Evolutionary conservation across 2,797 vertebrate genomes (phyloP).

Genomic region (Rhodeus uyekii): DNA sequence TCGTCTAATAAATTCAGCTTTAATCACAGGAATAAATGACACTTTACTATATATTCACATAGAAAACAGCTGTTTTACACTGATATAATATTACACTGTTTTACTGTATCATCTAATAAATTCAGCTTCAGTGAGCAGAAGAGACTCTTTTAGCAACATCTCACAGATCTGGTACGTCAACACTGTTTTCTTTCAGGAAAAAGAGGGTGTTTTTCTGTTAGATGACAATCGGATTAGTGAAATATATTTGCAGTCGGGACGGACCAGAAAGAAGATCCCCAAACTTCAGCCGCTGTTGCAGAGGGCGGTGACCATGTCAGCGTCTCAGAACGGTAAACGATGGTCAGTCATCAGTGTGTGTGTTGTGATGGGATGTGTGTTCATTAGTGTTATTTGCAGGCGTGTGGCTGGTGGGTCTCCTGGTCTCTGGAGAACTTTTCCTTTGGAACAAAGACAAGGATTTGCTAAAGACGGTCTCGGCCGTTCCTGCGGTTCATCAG

Average conservation of each 20-base stretch:
- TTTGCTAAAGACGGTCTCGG: constrained; percentile 78
- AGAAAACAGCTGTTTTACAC: rapidly evolving
- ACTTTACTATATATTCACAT: neutral
- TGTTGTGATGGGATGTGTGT: neutral
- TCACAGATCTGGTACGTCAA: neutral
- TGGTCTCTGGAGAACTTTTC: constrained; percentile 89
- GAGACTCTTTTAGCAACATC: neutral
- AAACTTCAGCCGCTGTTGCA: constrained; percentile 84
- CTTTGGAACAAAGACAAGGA: constrained; percentile 94
- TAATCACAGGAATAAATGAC: neutral
- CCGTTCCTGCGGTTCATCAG: constrained; percentile 75
- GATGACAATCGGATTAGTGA: constrained; percentile 89
- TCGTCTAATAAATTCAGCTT: neutral
- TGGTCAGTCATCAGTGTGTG: neutral
- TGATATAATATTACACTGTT: neutral
- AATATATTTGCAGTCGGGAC: constrained; percentile 88
- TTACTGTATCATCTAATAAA: neutral
- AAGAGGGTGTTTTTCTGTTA: constrained; percentile 89
- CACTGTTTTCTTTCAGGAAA: constrained; percentile 77
- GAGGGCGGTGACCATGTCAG: constrained; percentile 80
- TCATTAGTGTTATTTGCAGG: constrained; percentile 70
- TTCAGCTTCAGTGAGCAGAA: neutral
- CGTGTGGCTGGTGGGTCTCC: constrained; percentile 86
- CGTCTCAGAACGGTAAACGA: constrained; percentile 83
- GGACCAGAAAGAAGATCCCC: constrained; percentile 87